phyloP scores from a whole-genome alignment of 2,113 vertebrate species.

The Indicator indicator region DNA sequence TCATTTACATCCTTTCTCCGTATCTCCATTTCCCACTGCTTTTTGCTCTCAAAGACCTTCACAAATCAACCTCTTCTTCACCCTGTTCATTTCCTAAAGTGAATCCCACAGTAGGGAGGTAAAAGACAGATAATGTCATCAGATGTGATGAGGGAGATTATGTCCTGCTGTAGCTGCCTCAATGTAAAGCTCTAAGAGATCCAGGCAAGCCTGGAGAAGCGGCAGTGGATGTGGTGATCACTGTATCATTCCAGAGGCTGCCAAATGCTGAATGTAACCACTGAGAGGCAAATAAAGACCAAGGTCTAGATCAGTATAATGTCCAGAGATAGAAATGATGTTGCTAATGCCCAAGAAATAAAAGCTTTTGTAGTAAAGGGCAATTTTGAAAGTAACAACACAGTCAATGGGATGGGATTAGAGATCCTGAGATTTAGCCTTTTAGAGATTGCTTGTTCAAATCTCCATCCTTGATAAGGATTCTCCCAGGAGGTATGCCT shows the following conservation, averaged over 20 bases:
- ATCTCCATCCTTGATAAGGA: neutral
- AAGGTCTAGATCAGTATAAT: neutral
- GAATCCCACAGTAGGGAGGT: neutral
- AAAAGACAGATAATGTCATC: neutral
- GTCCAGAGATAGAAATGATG: neutral
- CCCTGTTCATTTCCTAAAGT: neutral
- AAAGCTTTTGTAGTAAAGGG: neutral
- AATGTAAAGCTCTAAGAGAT: neutral
- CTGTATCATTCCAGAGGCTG: neutral
- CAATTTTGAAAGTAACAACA: neutral
- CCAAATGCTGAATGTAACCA: neutral
- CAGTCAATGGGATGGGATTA: neutral
- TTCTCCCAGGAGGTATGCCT: neutral
- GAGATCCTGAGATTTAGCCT: neutral
- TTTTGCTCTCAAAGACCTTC: neutral
- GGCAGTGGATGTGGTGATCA: neutral
- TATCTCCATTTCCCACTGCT: neutral
- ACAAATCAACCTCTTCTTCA: neutral
- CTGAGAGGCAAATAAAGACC: neutral
- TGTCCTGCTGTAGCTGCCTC: neutral
- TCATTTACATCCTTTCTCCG: neutral
- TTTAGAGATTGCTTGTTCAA: slow-evolving; percentile 4
- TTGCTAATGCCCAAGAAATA: neutral
- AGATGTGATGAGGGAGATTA: neutral
- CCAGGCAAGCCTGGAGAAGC: neutral